Evolutionary conservation across 2,888 invertebrate genomes (phyloP).

Genomic region (Ellobium chinense): DNA sequence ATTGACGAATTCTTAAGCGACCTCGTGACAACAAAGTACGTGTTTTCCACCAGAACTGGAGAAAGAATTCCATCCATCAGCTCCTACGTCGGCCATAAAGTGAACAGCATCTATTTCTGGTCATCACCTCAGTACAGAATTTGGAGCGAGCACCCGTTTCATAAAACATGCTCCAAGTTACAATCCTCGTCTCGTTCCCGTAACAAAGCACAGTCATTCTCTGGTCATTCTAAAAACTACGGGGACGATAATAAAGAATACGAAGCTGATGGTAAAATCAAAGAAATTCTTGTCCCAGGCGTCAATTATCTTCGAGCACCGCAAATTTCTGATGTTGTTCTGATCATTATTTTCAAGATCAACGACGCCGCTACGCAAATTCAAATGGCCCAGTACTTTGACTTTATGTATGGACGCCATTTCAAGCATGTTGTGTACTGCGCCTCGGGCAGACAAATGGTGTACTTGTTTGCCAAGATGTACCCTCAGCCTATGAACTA

Average conservation of each 20-base stretch:
- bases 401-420: conserved; percentile 11
- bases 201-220: background rate
- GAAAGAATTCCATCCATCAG: background rate
- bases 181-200: background rate
- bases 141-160: background rate
- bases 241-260: background rate
- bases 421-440: conserved; percentile 18
- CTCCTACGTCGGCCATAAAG: background rate
- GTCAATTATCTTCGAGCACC: background rate
- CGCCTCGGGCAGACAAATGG: background rate
- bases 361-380: background rate
- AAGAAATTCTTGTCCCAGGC: background rate
- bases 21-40: background rate
- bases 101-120: background rate
- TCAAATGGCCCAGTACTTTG: conserved; percentile 3
- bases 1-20: background rate
- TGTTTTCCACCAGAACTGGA: background rate
- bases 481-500: background rate
- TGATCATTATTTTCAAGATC: background rate
- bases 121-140: background rate
- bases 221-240: too few species aligned
- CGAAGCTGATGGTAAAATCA: background rate
- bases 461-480: background rate
- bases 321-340: background rate
- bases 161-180: background rate